These are phyloP conservation scores for Xylophagus ater DNA, from an alignment of 2,888 invertebrate species.

Conservation along the genomic window DNA sequence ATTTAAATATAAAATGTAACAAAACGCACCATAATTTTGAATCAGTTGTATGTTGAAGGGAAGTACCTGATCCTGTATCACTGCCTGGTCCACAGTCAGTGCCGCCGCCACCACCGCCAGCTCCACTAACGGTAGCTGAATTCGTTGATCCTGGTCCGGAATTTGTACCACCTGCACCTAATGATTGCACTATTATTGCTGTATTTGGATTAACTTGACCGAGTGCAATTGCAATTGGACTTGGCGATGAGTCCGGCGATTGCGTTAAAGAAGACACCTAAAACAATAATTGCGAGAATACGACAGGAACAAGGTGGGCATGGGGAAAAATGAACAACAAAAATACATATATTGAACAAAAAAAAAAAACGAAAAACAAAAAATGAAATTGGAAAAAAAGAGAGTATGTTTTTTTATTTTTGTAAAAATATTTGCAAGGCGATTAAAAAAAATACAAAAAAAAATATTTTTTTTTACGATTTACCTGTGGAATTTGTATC, in stretches of 20 bases:
- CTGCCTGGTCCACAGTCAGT: constrained; percentile 38
- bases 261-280: constrained; percentile 72
- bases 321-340: neutral
- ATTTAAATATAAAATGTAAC: constrained; percentile 6
- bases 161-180: constrained; percentile 33
- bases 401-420: too few relatives aligned
- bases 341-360: constrained; percentile 1
- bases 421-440: constrained; percentile 5
- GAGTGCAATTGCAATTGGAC: constrained; percentile 67
- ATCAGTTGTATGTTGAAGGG: constrained; percentile 36
- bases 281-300: constrained; percentile 16
- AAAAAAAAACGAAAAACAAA: constrained; percentile 17
- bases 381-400: constrained; percentile 4
- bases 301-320: constrained; percentile 3
- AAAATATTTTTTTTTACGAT: constrained; percentile 7
- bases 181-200: constrained; percentile 34
- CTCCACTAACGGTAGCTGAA: constrained; percentile 23
- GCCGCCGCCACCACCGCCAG: constrained; percentile 27
- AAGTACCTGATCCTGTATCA: constrained; percentile 29
- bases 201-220: constrained; percentile 45
- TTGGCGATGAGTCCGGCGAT: constrained; percentile 82
- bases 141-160: constrained; percentile 15
- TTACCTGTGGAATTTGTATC: constrained; percentile 87
- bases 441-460: constrained; percentile 17
- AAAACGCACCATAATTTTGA: constrained; percentile 40